Evolutionary conservation across 1,140 invertebrate species (phyloP).

Genomic region (Cydia strobilella): DNA sequence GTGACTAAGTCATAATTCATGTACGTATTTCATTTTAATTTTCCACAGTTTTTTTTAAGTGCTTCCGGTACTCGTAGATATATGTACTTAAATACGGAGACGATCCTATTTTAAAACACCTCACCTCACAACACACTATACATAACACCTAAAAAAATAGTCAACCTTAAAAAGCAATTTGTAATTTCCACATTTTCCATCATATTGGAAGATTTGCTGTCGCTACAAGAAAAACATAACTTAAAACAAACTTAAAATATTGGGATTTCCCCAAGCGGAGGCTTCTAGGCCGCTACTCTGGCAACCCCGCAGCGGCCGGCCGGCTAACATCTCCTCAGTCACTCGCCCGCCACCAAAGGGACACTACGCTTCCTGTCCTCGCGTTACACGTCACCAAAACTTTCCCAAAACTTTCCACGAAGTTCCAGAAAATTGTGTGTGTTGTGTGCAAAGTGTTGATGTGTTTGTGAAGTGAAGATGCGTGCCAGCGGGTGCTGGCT

Average conservation of each 20-base stretch:
- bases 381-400: conserved; percentile 64
- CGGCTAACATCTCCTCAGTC: conserved; percentile 48
- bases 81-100: too few species aligned
- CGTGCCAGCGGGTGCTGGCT: conserved; percentile 71
- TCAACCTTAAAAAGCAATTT: too few species aligned
- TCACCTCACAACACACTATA: too few species aligned
- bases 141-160: too few species aligned
- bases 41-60: too few species aligned
- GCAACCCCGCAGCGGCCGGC: conserved; percentile 44
- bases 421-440: conserved; percentile 46
- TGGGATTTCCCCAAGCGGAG: conserved; percentile 26
- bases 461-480: conserved; percentile 56
- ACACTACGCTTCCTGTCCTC: conserved; percentile 34
- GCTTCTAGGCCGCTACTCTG: conserved; percentile 32
- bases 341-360: conserved; percentile 47
- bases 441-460: conserved; percentile 65
- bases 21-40: too few species aligned
- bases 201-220: too few species aligned
- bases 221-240: too few species aligned
- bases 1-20: too few species aligned
- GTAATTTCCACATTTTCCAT: too few species aligned
- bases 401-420: conserved; percentile 56
- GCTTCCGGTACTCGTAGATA: too few species aligned
- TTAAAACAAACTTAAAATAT: not conserved
- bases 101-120: too few species aligned